A percentile compares a stretch with the other conserved stretches of the same genome.
These are phyloP conservation scores for Nestor notabilis DNA, from an alignment of 2,113 vertebrate species.

Conservation along the genomic window DNA sequence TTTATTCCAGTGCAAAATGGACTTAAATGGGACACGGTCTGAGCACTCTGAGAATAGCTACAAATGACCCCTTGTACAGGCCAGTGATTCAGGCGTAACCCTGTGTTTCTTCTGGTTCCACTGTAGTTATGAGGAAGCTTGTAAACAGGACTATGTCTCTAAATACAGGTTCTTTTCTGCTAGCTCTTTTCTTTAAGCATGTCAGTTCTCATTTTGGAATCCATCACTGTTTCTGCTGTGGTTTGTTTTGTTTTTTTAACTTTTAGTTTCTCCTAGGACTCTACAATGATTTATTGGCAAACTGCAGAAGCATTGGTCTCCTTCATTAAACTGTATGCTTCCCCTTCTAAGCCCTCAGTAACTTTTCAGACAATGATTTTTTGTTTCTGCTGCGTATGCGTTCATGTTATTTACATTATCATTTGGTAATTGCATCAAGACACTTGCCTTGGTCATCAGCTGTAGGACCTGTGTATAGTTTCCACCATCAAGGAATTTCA, in stretches of 20 bases:
- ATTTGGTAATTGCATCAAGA: not conserved
- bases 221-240: not conserved
- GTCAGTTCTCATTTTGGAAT: constrained; percentile 7
- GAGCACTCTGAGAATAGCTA: constrained; percentile 40
- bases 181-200: not conserved
- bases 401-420: not conserved
- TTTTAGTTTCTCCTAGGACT: not conserved
- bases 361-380: constrained; percentile 1
- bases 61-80: constrained; percentile 12
- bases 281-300: not conserved
- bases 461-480: not conserved
- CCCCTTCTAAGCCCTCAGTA: not conserved
- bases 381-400: not conserved
- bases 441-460: not conserved
- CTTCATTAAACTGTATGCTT: not conserved
- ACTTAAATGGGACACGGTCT: constrained; percentile 53
- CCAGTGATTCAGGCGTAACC: constrained; percentile 15
- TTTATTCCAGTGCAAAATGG: constrained; percentile 33
- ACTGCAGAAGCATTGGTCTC: not conserved
- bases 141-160: not conserved
- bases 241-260: not conserved
- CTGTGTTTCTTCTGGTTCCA: not conserved
- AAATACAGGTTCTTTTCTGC: not conserved
- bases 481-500: not conserved
- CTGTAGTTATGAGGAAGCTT: not conserved